Evolutionary conservation across 2,888 invertebrate species (phyloP).

Genomic region (Acanthococcus lagerstroemiae): DNA sequence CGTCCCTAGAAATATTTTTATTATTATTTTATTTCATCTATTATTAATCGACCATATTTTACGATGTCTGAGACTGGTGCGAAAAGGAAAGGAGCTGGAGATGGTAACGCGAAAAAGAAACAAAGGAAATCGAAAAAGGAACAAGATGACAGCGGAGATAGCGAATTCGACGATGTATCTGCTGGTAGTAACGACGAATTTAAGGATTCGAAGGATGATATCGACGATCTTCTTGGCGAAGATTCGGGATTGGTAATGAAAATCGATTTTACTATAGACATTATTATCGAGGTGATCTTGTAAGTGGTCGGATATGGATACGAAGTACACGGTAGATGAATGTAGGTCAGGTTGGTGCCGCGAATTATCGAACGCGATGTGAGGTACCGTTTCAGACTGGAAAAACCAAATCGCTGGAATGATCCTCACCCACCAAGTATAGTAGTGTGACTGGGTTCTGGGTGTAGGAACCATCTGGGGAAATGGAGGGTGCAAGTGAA

Average conservation of each 20-base stretch:
- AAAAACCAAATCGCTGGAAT: no score
- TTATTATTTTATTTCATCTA: background rate
- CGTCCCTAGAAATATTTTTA: background rate
- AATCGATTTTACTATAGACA: no score
- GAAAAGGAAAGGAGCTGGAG: conserved; percentile 17
- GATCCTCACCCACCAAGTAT: no score
- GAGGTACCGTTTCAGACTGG: no score
- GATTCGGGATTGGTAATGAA: conserved; percentile 22
- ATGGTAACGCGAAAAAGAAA: background rate
- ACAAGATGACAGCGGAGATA: conserved; percentile 18
- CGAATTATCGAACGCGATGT: no score
- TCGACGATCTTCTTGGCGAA: conserved; percentile 15
- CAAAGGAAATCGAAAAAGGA: conserved; percentile 19
- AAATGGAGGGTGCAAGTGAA: no score
- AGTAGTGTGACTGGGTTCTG: no score
- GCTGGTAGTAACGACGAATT: conserved; percentile 3
- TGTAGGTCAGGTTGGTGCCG: no score
- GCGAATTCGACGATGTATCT: conserved; percentile 19
- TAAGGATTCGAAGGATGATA: conserved; percentile 13
- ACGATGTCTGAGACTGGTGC: conserved; percentile 13
- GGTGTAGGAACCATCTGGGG: no score
- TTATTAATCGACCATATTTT: background rate
- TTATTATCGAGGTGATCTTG: background rate
- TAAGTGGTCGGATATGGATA: no score
- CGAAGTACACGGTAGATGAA: no score